Percentiles rank a stretch among this genome's conserved stretches.
Evolutionary conservation across 2,888 invertebrate species (phyloP).

Genomic region (Coelogynopora nodosa): DNA sequence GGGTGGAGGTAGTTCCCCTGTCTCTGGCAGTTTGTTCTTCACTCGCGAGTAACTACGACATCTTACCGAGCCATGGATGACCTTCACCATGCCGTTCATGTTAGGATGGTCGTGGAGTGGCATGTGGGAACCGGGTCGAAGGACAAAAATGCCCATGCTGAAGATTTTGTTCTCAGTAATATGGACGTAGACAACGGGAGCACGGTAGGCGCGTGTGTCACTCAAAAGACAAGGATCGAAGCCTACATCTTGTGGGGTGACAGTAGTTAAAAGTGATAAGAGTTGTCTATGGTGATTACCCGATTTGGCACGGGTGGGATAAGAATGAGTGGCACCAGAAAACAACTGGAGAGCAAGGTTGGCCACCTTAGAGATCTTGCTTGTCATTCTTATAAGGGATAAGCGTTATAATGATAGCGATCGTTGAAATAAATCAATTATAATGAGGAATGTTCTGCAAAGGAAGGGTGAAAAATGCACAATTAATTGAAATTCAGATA

Average conservation of each 20-base stretch:
- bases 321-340: not conserved
- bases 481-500: no score
- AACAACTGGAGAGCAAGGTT: constrained; percentile 41
- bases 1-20: constrained; percentile 20
- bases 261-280: constrained; percentile 38
- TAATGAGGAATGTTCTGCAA: no score
- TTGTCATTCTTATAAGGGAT: constrained; percentile 27
- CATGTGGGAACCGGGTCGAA: constrained; percentile 72
- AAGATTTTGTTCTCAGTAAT: constrained; percentile 71
- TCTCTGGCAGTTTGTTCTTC: not conserved
- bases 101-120: constrained; percentile 88
- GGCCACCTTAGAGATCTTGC: constrained; percentile 39
- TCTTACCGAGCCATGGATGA: constrained; percentile 60
- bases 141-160: constrained; percentile 63
- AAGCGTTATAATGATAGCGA: no score
- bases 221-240: constrained; percentile 51
- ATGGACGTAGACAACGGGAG: constrained; percentile 80
- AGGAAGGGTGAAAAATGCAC: no score
- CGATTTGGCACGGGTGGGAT: not conserved
- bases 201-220: constrained; percentile 55
- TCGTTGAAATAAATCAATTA: no score
- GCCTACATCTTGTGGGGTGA: constrained; percentile 54
- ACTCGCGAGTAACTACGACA: constrained; percentile 51
- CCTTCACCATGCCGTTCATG: constrained; percentile 82
- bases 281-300: constrained; percentile 39